phyloP scores from a whole-genome alignment of 2,113 vertebrate species.

The Donacobius atricapilla region DNA sequence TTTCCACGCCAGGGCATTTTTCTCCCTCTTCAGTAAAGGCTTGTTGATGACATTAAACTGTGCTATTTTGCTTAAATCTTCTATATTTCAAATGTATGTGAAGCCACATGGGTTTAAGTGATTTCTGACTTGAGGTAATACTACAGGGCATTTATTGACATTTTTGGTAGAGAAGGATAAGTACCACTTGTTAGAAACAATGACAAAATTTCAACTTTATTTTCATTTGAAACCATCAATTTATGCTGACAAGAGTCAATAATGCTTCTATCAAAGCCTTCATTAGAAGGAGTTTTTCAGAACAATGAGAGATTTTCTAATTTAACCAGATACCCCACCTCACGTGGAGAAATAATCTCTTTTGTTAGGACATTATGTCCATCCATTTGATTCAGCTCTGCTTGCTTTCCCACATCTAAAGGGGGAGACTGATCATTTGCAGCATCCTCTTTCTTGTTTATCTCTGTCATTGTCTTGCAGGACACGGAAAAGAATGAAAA shows the following conservation, averaged over 20 bases:
- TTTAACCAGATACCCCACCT: neutral
- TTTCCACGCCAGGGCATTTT: neutral
- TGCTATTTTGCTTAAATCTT: neutral
- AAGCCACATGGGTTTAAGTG: neutral
- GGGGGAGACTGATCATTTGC: neutral
- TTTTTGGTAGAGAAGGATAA: neutral
- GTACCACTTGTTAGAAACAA: neutral
- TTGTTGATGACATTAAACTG: neutral
- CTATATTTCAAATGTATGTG: neutral
- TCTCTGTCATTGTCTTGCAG: neutral
- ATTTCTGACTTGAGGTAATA: neutral
- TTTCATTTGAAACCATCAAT: neutral
- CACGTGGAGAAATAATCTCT: accelerated
- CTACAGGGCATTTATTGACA: neutral
- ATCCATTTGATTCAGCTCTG: neutral
- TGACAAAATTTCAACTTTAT: neutral
- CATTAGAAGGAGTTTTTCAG: neutral
- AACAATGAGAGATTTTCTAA: neutral
- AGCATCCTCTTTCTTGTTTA: neutral
- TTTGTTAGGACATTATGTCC: neutral
- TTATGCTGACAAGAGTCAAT: neutral
- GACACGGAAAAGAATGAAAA: neutral
- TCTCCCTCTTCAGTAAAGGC: neutral
- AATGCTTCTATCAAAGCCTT: neutral
- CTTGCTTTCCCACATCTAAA: neutral